Evolutionary conservation across 2,797 vertebrate species (phyloP).

Genomic region (Acipenser oxyrinchus): DNA sequence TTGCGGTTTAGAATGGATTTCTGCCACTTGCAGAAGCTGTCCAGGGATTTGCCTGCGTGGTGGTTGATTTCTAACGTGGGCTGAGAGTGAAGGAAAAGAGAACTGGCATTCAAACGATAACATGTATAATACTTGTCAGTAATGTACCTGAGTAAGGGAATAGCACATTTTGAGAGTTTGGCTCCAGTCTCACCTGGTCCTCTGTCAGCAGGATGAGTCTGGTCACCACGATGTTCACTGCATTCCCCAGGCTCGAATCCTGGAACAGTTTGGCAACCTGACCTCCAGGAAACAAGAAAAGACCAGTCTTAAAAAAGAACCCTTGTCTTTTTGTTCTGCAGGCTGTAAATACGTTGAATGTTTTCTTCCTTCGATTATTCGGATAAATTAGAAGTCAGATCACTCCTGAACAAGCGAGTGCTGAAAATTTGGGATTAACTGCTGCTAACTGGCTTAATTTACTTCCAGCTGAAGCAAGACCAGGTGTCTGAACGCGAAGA

Average conservation of each 20-base stretch:
- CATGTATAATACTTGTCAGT: conserved; percentile 9
- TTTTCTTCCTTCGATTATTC: no score
- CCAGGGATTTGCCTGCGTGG: conserved; percentile 90
- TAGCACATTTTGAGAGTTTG: not conserved
- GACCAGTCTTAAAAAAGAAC: conserved; percentile 91
- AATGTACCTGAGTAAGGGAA: no score
- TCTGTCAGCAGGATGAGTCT: conserved; percentile 93
- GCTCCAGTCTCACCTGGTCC: conserved; percentile 74
- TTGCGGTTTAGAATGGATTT: conserved; percentile 88
- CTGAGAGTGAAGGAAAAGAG: conserved; percentile 47
- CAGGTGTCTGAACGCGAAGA: no score
- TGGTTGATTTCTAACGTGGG: conserved; percentile 93
- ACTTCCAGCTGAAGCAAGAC: no score
- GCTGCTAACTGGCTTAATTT: no score
- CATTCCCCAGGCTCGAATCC: conserved; percentile 98
- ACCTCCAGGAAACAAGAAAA: conserved; percentile 99
- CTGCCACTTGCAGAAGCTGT: conserved; percentile 99
- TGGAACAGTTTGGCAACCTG: conserved; percentile 99
- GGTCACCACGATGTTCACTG: conserved; percentile 93
- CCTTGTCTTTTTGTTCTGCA: not conserved
- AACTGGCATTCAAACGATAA: conserved; percentile 10
- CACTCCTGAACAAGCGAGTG: no score
- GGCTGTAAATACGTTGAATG: no score
- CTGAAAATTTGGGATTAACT: no score
- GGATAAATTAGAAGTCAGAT: no score